Conservation (phyloP, 2,113 vertebrate genomes). For the Cathartes aura region DNA sequence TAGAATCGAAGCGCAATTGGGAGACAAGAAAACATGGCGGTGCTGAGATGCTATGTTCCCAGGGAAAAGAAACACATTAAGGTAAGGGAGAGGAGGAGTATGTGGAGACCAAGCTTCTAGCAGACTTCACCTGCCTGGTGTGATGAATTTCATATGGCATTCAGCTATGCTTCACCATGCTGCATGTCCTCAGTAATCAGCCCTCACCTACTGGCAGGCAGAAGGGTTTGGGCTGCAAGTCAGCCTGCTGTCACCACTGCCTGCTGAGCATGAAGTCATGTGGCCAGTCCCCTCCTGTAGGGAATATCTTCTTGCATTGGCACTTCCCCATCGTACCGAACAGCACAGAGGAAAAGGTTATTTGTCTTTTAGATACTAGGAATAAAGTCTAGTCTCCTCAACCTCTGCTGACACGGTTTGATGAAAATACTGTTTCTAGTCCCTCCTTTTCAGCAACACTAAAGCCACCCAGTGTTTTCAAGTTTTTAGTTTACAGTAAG, state of each 20-base stretch:
- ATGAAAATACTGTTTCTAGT: neutral
- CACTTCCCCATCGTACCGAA: neutral
- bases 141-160: neutral
- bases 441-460: neutral
- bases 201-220: neutral
- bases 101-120: neutral
- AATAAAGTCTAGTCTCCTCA: neutral
- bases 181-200: neutral
- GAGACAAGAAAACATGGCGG: neutral
- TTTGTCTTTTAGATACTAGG: neutral
- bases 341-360: neutral
- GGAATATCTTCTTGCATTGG: neutral
- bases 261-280: neutral
- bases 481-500: neutral
- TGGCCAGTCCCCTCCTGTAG: neutral
- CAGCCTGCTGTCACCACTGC: neutral
- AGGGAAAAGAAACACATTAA: neutral
- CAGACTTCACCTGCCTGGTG: neutral
- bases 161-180: neutral
- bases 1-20: neutral
- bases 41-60: neutral
- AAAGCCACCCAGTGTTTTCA: neutral
- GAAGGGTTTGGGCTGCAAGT: constrained; percentile 7
- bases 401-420: neutral
- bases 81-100: neutral